These are phyloP conservation scores for Tetranychus piercei DNA, from an alignment of 2,888 invertebrate species.

Conservation along the genomic window DNA sequence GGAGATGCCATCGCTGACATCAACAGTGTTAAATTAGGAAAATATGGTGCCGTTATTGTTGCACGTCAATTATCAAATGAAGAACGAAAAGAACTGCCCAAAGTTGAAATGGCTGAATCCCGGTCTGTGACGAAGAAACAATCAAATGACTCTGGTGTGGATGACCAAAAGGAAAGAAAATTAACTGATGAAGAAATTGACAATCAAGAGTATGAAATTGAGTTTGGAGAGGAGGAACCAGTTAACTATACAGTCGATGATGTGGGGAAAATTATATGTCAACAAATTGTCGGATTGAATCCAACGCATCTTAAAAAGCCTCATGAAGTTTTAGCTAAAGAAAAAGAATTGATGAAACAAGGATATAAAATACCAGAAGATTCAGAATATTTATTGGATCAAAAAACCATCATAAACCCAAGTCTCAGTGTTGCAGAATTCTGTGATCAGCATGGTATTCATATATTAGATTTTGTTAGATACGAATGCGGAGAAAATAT, in stretches of 20 bases:
- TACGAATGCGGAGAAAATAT: constrained; percentile 53
- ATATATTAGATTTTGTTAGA: constrained; percentile 58
- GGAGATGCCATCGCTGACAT: constrained; percentile 11
- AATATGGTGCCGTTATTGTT: constrained; percentile 65
- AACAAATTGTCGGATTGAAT: constrained; percentile 76
- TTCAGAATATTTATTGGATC: constrained; percentile 45
- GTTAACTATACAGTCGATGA: constrained; percentile 28
- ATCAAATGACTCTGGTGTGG: not conserved
- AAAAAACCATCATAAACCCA: constrained; percentile 68
- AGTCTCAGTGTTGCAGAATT: constrained; percentile 52
- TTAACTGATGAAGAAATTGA: constrained; percentile 8
- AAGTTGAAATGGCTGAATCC: not conserved
- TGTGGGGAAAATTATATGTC: constrained; percentile 58
- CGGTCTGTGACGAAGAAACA: not conserved
- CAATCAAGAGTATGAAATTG: constrained; percentile 30
- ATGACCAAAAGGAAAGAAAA: not conserved
- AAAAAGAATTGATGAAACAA: constrained; percentile 31
- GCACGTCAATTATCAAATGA: constrained; percentile 32
- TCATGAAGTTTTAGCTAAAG: constrained; percentile 27
- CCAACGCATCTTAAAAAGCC: constrained; percentile 35
- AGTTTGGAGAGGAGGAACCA: constrained; percentile 17
- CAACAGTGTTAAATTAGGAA: constrained; percentile 39
- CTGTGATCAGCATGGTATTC: constrained; percentile 39
- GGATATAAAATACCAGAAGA: constrained; percentile 33
- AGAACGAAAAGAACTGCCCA: not conserved